A percentile compares a stretch with the other conserved stretches of the same genome.
Evolutionary conservation across 2,113 vertebrate species (phyloP).

Genomic region (Sinocyclocheilus maitianheensis): DNA sequence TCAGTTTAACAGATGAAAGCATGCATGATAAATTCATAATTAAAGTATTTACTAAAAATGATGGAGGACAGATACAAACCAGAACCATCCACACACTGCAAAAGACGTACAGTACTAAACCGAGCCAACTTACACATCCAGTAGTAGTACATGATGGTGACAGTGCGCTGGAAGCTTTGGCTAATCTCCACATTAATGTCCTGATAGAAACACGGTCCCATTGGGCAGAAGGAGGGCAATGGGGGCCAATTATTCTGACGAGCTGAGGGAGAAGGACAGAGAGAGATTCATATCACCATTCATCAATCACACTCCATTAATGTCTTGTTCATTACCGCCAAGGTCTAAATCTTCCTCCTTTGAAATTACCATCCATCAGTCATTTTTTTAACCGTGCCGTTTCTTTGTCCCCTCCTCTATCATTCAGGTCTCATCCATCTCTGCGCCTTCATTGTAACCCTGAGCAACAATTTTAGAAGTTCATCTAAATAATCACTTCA

Average conservation of each 20-base stretch:
- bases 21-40: background rate
- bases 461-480: background rate
- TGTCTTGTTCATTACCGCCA: background rate
- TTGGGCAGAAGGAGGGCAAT: conserved; percentile 87
- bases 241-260: conserved; percentile 95
- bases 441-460: background rate
- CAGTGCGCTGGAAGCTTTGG: conserved; percentile 88
- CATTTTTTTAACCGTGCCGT: background rate
- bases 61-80: background rate
- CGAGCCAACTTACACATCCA: conserved; percentile 87
- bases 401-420: background rate
- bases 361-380: conserved; percentile 22
- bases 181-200: conserved; percentile 92
- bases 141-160: conserved; percentile 93
- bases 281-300: background rate
- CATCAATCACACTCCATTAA: conserved; percentile 32
- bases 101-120: background rate
- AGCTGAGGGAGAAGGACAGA: conserved; percentile 65
- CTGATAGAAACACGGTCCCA: conserved; percentile 96
- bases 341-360: background rate
- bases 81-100: background rate
- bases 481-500: background rate
- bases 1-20: background rate
- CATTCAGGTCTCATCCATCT: background rate
- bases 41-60: background rate